A percentile compares a stretch with the other conserved stretches of the same genome.
Conservation (phyloP, 2,888 invertebrate species). For the Spodoptera exigua region DNA sequence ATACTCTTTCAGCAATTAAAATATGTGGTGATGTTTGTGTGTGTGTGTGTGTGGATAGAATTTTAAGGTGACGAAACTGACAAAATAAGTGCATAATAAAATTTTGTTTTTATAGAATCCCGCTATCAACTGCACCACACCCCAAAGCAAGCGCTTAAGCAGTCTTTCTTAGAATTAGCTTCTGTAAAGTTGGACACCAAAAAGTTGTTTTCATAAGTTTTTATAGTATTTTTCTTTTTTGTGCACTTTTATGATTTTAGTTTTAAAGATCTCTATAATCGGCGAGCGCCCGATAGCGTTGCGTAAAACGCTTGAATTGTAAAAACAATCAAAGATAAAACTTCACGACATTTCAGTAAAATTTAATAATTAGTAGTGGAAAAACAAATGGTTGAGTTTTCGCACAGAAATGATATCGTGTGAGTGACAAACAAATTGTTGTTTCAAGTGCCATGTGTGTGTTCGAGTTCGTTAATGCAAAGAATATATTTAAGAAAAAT, state of each 20-base stretch:
- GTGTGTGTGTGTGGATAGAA: no score
- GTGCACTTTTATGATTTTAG: slow-evolving; percentile 19
- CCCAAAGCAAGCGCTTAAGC: slow-evolving; percentile 34
- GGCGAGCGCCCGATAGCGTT: slow-evolving; percentile 2
- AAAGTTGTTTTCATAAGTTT: slow-evolving; percentile 29
- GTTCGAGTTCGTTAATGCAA: no score
- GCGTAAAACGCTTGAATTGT: slow-evolving; percentile 8
- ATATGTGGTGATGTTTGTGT: no score
- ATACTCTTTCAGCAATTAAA: no score
- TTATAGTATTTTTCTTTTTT: slow-evolving; percentile 13
- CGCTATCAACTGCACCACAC: slow-evolving; percentile 4
- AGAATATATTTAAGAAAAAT: no score
- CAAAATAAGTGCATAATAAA: not conserved
- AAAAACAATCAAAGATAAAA: not conserved
- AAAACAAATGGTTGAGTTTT: no score
- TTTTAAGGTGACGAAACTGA: no score
- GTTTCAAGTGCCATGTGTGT: no score
- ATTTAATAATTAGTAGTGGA: no score
- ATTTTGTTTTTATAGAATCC: not conserved
- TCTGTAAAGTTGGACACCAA: slow-evolving; percentile 41
- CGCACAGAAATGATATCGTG: no score
- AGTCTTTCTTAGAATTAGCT: slow-evolving; percentile 50
- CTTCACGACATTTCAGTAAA: not conserved
- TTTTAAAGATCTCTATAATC: slow-evolving; percentile 7
- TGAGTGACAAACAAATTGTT: no score